Evolutionary conservation across 2,888 invertebrate genomes (phyloP).

Genomic region (Hydropsyche betteni): DNA sequence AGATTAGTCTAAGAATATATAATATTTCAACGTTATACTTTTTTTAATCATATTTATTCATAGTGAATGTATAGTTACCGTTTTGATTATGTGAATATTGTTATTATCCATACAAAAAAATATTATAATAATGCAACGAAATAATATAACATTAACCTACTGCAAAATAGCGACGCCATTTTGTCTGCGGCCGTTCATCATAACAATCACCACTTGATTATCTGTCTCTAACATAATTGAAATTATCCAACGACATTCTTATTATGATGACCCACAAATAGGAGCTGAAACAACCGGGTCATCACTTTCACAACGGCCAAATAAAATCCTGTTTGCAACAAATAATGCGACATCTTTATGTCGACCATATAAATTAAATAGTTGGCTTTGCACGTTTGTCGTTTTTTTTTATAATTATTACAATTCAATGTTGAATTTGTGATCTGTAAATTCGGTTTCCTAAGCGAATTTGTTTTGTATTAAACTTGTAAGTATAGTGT

Average conservation of each 20-base stretch:
- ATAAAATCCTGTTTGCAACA: conserved; percentile 23
- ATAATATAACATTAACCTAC: background rate
- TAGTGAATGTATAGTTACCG: conserved; percentile 25
- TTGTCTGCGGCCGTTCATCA: no score
- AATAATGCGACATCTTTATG: background rate
- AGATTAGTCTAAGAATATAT: background rate
- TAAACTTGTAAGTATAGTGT: no score
- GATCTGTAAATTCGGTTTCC: no score
- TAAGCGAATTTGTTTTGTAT: no score
- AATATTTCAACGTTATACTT: background rate
- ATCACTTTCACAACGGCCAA: conserved; percentile 19
- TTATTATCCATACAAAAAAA: background rate
- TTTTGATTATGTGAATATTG: conserved; percentile 15
- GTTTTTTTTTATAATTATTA: no score
- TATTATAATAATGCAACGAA: no score
- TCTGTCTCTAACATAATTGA: no score
- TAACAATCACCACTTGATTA: no score
- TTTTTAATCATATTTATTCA: conserved; percentile 10
- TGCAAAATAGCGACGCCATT: no score
- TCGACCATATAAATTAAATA: no score
- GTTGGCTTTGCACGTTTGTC: no score
- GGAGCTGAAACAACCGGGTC: conserved; percentile 21
- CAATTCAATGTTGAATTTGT: no score
- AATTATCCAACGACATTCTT: background rate
- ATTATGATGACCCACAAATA: conserved; percentile 5